Evolutionary conservation across 2,888 invertebrate species (phyloP).

Genomic region (Oxystoma pomonae): DNA sequence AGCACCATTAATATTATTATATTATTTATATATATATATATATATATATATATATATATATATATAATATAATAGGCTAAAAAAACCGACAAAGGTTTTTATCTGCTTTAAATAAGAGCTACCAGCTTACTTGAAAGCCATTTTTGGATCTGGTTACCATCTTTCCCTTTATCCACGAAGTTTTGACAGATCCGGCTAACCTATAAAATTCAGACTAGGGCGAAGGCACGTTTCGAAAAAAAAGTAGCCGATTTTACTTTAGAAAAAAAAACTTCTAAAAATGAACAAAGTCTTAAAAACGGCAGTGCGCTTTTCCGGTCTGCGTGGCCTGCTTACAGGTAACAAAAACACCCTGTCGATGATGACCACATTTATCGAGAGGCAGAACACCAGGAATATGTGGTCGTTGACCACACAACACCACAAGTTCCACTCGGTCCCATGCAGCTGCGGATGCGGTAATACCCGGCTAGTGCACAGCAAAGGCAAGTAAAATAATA

Average conservation of each 20-base stretch:
- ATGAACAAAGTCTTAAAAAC: conserved; percentile 69
- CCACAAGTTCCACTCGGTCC: conserved; percentile 54
- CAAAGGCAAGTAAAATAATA: conserved; percentile 65
- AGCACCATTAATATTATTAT: too few species aligned
- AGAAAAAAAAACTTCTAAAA: conserved; percentile 37
- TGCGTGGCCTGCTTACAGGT: conserved; percentile 38
- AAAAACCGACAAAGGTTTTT: too few species aligned
- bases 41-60: too few species aligned
- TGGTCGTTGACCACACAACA: conserved; percentile 65
- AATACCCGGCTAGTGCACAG: conserved; percentile 58
- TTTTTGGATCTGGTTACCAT: too few species aligned
- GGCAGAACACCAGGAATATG: conserved; percentile 64
- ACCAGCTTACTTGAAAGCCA: too few species aligned
- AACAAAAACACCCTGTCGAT: conserved; percentile 36
- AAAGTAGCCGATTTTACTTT: neutral
- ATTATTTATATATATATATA: too few species aligned
- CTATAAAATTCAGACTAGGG: too few species aligned
- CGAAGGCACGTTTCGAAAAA: neutral
- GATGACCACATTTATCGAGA: conserved; percentile 33
- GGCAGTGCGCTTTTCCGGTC: conserved; percentile 49
- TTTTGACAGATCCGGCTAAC: too few species aligned
- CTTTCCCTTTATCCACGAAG: too few species aligned
- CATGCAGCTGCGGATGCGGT: conserved; percentile 65
- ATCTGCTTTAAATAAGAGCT: too few species aligned
- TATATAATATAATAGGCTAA: too few species aligned